phyloP scores from a whole-genome alignment of 1,140 invertebrate species.

The Halesus radiatus region DNA sequence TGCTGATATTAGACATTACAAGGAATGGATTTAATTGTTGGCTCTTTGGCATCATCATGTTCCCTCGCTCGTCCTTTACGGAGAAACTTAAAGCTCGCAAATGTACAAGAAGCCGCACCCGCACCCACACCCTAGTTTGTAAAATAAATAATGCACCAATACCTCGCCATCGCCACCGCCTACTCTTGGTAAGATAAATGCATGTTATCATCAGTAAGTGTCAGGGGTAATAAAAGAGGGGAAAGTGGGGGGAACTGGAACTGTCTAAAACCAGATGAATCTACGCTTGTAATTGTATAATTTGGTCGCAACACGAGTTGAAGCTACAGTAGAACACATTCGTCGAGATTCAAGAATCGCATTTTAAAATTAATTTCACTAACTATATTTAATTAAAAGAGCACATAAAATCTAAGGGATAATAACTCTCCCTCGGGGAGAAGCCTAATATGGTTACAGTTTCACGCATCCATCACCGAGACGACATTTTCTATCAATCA shows the following conservation, averaged over 20 bases:
- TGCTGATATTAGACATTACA: conserved; percentile 31
- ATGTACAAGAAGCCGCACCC: conserved; percentile 29
- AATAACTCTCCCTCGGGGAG: conserved; percentile 12
- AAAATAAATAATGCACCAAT: conserved; percentile 36
- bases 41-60: conserved; percentile 31
- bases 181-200: conserved; percentile 7
- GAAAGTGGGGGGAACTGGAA: neutral
- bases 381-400: conserved; percentile 30
- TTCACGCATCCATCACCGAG: conserved; percentile 2
- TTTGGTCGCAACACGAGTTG: conserved; percentile 32
- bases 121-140: neutral
- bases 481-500: too few relatives aligned
- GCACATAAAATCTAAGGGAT: conserved; percentile 28
- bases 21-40: neutral
- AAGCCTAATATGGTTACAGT: conserved; percentile 18
- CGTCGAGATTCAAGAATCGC: conserved; percentile 34
- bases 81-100: conserved; percentile 23
- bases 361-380: conserved; percentile 34
- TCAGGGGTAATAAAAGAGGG: neutral
- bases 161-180: too few relatives aligned
- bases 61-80: conserved; percentile 1
- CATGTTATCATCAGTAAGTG: neutral
- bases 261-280: conserved; percentile 6
- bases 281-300: neutral
- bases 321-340: conserved; percentile 37